A percentile compares a stretch with the other conserved stretches of the same genome.
These are phyloP conservation scores for Phalacrocorax brasilianus DNA, from an alignment of 2,113 vertebrate genomes.

Conservation along the genomic window DNA sequence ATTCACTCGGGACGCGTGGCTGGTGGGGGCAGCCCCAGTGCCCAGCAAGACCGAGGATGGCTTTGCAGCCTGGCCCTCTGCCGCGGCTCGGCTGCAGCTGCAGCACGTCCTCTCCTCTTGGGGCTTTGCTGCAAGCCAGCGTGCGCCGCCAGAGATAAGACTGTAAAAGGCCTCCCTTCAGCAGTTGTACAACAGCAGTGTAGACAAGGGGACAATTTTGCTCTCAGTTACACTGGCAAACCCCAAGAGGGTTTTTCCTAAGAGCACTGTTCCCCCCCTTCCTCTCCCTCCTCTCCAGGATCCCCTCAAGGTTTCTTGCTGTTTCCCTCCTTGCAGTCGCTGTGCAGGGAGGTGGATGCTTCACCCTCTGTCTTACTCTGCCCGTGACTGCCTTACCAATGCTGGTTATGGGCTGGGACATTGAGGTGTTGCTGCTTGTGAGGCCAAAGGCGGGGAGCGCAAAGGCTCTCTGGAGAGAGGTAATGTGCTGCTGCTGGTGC, in stretches of 20 bases:
- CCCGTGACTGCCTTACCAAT: background rate
- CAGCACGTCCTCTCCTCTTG: background rate
- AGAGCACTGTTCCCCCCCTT: background rate
- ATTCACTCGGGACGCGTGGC: fast-evolving
- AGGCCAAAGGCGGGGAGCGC: background rate
- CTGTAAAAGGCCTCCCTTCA: background rate
- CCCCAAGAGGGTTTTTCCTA: background rate
- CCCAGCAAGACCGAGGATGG: background rate
- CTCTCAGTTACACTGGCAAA: background rate
- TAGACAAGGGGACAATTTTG: background rate
- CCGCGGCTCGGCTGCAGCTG: background rate
- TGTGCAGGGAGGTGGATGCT: background rate
- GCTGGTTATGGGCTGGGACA: background rate
- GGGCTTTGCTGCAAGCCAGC: fast-evolving
- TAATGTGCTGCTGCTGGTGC: background rate
- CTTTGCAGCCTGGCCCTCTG: fast-evolving
- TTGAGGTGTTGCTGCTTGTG: background rate
- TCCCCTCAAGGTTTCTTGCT: background rate
- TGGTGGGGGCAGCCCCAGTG: background rate
- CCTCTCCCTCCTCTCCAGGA: background rate
- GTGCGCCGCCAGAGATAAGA: background rate
- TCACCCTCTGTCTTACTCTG: background rate
- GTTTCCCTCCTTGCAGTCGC: background rate
- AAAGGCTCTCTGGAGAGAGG: background rate
- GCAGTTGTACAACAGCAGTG: fast-evolving